Conservation (phyloP, 1,140 invertebrate genomes). For the Eciton burchellii region DNA sequence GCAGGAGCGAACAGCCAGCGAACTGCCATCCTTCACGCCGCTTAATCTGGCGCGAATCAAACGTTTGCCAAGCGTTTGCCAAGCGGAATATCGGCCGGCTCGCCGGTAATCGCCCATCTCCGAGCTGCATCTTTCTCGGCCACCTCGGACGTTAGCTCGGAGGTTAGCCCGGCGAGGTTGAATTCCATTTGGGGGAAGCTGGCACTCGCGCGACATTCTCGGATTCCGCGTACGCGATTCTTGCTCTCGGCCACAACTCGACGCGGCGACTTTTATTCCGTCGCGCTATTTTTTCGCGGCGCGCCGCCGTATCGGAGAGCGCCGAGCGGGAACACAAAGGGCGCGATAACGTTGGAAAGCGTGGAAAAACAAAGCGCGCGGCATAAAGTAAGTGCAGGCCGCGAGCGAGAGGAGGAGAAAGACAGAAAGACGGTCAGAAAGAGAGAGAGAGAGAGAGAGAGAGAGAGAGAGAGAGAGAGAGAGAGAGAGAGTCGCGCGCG, state of each 20-base stretch:
- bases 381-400: constrained; percentile 38
- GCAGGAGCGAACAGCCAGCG: constrained; percentile 3
- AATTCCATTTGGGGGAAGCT: not conserved
- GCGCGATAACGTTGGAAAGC: constrained; percentile 61
- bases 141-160: not conserved
- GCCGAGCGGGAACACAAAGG: constrained; percentile 37
- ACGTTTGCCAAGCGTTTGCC: not conserved
- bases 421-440: not conserved
- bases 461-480: constrained; percentile 4
- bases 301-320: constrained; percentile 21
- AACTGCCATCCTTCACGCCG: not conserved
- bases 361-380: constrained; percentile 53
- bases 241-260: not conserved
- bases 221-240: not conserved
- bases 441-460: not conserved
- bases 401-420: constrained; percentile 24
- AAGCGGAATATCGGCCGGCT: not conserved
- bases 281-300: constrained; percentile 29
- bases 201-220: not conserved
- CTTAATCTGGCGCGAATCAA: constrained; percentile 24
- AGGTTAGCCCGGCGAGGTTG: not conserved
- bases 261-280: constrained; percentile 17
- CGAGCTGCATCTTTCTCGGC: not conserved
- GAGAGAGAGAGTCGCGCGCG: constrained; percentile 53
- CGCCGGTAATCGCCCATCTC: not conserved